Evolutionary conservation across 2,113 vertebrate genomes (phyloP).

Genomic region (Orcinus orca): DNA sequence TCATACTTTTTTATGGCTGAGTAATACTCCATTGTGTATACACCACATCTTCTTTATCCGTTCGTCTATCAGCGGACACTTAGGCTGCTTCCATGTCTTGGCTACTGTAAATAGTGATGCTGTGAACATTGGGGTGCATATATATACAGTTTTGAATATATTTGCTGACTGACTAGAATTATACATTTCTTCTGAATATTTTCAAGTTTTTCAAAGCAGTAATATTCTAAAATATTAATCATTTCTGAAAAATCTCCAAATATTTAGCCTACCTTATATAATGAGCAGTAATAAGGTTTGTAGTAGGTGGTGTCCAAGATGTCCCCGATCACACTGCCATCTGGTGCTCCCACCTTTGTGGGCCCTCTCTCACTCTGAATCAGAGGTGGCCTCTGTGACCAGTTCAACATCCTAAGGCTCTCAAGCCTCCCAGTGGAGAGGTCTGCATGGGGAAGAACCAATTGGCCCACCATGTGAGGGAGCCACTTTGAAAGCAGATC

Average conservation of each 20-base stretch:
- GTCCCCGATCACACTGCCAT: too few species aligned
- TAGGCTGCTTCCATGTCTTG: neutral
- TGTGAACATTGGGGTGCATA: neutral
- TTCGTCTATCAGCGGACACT: neutral
- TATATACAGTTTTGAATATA: neutral
- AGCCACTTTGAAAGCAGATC: neutral
- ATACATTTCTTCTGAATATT: neutral
- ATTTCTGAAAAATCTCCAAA: neutral
- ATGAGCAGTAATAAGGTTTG: neutral
- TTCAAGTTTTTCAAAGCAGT: neutral
- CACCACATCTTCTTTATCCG: neutral
- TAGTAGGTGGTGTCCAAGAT: neutral
- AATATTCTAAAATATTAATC: neutral
- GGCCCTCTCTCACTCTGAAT: fast-evolving
- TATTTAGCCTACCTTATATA: neutral
- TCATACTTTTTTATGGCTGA: neutral
- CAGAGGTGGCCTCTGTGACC: neutral
- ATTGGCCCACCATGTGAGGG: fast-evolving
- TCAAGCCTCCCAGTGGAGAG: fast-evolving
- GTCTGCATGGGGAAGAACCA: too few species aligned
- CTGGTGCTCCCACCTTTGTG: neutral
- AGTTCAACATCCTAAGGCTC: fast-evolving
- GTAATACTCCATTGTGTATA: neutral
- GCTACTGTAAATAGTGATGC: neutral
- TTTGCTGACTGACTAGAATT: neutral